Base-by-base conservation (phyloP, 1,140 invertebrate species). In the Drosophila parvula region DNA sequence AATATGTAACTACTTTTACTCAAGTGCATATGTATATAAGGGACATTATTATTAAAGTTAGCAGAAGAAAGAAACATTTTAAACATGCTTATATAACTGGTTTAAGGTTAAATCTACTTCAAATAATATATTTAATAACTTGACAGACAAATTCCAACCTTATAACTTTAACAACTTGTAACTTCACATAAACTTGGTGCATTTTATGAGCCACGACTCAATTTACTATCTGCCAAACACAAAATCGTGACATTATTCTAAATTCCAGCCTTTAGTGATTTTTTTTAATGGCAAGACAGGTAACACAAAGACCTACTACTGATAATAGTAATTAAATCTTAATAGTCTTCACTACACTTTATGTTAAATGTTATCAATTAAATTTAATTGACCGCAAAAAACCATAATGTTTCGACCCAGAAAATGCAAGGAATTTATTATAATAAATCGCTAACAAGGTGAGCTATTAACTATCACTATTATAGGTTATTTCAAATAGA, bases 171-270 rank as follows among this genome's bases (percentile, higher is more conserved):
- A 2, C 18, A 11, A 14, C 50, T 34, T 53, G 11, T 34, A 11
- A 50, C n/a, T 50, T 32, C 1, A 11, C n/a, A 32, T 50, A 12
- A 12, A 18, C 5, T 12, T 10, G 0, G 5, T 18, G 7, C 4
- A 8, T 43, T 59, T 22, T 22, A 40, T 28, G 11, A 7, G 30
- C 12, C 27, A 44, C 27, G 56, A 30, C 16, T 14, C 3, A 9
- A 9, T 43, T 58, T 57, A 7, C 0, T 14, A 43, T n/a, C 9
- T 6, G 11, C 10, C 27, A 47, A 47, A 47, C 14, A 16, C 22
- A 16, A 9, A 57, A 28, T 57, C 55, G 55, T 57, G 55, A 57
- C 55, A 40, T 6, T 41, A 12, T 57, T 57, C 55, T 16, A 57
- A 57, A 57, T 41, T 57, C 38, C 55, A 27, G n/a, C 0, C 10